Conservation (phyloP, 2,113 vertebrate species). For the Microtus richardsoni region DNA sequence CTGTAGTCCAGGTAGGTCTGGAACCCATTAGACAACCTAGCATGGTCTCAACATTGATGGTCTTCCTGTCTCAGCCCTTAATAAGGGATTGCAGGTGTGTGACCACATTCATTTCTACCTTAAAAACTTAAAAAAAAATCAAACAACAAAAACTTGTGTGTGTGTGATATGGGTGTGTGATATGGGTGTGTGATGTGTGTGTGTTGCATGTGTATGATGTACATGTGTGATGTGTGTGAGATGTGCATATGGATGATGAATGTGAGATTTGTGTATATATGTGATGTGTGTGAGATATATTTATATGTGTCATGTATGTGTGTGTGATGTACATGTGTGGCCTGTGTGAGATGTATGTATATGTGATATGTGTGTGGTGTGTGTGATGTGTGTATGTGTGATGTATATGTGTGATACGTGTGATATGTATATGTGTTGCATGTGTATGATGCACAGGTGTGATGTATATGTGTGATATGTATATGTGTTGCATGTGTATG, state of each 20-base stretch:
- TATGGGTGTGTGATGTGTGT: not conserved
- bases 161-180: not conserved
- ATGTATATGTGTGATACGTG: not conserved
- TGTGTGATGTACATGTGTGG: no score
- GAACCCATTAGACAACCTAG: not conserved
- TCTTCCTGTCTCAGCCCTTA: not conserved
- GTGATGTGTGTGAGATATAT: not conserved
- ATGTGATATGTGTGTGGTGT: not conserved
- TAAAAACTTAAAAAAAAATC: not conserved
- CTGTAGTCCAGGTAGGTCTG: not conserved
- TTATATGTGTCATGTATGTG: not conserved
- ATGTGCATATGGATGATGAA: not conserved
- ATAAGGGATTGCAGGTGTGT: not conserved
- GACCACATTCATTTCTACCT: not conserved
- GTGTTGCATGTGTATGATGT: not conserved
- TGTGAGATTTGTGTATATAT: not conserved
- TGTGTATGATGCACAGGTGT: not conserved
- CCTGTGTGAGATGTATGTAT: not conserved
- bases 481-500: not conserved
- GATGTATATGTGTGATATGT: not conserved
- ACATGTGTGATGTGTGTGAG: not conserved
- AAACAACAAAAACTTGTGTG: not conserved
- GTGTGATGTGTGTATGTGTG: no score
- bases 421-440: no score
- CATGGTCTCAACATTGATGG: not conserved